Evolutionary conservation across 2,888 invertebrate genomes (phyloP).

Genomic region (Coenonympha arcania): DNA sequence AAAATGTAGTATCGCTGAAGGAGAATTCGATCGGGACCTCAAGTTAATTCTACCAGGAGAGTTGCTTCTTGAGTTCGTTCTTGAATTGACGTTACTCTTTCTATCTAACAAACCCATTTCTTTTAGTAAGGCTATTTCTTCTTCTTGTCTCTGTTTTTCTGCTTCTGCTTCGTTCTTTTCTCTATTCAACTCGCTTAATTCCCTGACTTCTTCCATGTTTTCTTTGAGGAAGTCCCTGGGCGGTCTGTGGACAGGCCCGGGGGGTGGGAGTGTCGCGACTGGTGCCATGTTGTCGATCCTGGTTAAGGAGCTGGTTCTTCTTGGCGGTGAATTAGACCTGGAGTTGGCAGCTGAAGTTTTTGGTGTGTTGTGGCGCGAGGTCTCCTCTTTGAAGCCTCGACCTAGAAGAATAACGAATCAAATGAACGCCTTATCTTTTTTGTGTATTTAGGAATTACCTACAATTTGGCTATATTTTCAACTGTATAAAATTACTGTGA

Average conservation of each 20-base stretch:
- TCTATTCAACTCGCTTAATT: conserved; percentile 64
- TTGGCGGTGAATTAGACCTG: conserved; percentile 59
- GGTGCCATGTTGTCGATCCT: conserved; percentile 63
- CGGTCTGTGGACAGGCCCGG: conserved; percentile 45
- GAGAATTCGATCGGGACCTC: conserved; percentile 64
- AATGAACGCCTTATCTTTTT: too few relatives aligned
- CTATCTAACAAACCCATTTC: conserved; percentile 66
- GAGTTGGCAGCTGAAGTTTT: conserved; percentile 61
- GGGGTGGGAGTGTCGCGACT: conserved; percentile 49
- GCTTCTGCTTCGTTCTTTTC: conserved; percentile 67
- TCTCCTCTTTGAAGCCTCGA: conserved; percentile 70
- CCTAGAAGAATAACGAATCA: conserved; percentile 39
- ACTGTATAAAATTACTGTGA: too few relatives aligned
- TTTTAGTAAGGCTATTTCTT: conserved; percentile 63
- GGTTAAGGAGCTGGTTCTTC: conserved; percentile 60
- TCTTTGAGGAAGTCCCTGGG: conserved; percentile 67
- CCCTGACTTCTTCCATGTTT: conserved; percentile 67
- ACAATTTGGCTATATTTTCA: too few relatives aligned
- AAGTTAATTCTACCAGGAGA: conserved; percentile 58
- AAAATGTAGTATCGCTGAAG: conserved; percentile 51
- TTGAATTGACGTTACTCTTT: conserved; percentile 43
- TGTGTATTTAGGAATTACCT: too few relatives aligned
- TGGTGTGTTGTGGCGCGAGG: conserved; percentile 74
- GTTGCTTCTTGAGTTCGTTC: conserved; percentile 55
- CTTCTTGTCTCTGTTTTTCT: conserved; percentile 55